Percentiles rank a stretch among this genome's conserved stretches.
These are phyloP conservation scores for Leptinotarsa tumamoca DNA, from an alignment of 2,888 invertebrate species.

Conservation along the genomic window DNA sequence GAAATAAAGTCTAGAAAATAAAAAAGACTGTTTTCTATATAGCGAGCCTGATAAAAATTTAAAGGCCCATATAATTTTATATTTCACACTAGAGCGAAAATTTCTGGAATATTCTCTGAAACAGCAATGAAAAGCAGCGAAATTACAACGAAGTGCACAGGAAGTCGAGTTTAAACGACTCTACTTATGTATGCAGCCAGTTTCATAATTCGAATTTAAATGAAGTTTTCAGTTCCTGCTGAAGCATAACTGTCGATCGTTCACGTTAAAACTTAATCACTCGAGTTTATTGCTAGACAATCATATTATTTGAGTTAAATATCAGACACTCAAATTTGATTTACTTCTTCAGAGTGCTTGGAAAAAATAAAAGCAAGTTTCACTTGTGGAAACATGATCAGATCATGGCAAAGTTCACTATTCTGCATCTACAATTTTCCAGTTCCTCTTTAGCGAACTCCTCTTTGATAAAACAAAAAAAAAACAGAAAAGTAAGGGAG, in stretches of 20 bases:
- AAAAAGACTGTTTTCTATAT: neutral
- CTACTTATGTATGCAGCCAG: conserved; percentile 1
- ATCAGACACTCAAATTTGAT: too few species aligned
- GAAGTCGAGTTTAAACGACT: conserved; percentile 11
- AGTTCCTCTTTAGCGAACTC: too few species aligned
- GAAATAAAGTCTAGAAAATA: neutral
- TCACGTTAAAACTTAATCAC: neutral
- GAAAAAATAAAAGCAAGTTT: too few species aligned
- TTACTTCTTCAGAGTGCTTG: too few species aligned
- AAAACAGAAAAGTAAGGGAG: too few species aligned
- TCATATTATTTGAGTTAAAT: too few species aligned
- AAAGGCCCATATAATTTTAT: neutral
- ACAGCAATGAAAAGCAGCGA: neutral
- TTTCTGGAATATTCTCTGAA: neutral
- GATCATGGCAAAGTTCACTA: too few species aligned
- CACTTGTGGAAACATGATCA: too few species aligned
- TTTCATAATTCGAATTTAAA: neutral
- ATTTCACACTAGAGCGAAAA: neutral
- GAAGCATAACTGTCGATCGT: neutral
- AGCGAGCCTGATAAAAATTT: neutral
- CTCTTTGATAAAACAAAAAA: too few species aligned
- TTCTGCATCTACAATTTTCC: too few species aligned
- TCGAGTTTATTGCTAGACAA: neutral
- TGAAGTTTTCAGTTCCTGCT: conserved; percentile 1
- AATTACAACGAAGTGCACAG: conserved; percentile 14